Conservation (phyloP, 2,888 invertebrate species). For the Polyommatus iphigenia region DNA sequence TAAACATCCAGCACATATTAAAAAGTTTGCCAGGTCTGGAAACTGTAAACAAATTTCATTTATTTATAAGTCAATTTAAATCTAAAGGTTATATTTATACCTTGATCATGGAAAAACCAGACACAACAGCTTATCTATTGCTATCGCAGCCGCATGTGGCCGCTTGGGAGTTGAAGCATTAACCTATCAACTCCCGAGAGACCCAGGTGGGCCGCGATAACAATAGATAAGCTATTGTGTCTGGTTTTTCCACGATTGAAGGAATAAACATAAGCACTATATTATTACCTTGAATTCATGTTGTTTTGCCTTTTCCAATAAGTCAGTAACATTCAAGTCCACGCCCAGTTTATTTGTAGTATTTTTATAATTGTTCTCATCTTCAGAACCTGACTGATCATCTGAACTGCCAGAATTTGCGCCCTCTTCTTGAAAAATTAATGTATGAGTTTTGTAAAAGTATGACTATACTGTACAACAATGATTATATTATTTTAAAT, state of each 20-base stretch:
- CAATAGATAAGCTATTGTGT: too few species aligned
- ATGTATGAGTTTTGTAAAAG: neutral
- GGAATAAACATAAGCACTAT: neutral
- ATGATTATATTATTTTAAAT: neutral
- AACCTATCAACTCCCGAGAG: too few species aligned
- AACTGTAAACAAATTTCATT: slow-evolving; percentile 50
- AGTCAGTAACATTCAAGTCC: slow-evolving; percentile 62
- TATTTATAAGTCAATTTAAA: neutral
- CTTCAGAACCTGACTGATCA: slow-evolving; percentile 68
- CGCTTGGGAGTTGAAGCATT: too few species aligned
- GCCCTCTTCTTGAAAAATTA: slow-evolving; percentile 49
- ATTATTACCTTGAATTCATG: slow-evolving; percentile 68
- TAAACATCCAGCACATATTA: slow-evolving; percentile 95
- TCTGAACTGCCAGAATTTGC: slow-evolving; percentile 61
- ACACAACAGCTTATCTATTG: too few species aligned
- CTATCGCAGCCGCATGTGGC: too few species aligned
- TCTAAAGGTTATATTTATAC: neutral
- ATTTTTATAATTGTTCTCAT: slow-evolving; percentile 60
- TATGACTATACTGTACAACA: neutral
- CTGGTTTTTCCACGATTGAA: too few species aligned
- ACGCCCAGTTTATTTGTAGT: slow-evolving; percentile 62
- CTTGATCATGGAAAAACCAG: too few species aligned
- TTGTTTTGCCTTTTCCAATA: slow-evolving; percentile 66
- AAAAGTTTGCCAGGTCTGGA: slow-evolving; percentile 82
- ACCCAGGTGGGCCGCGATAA: too few species aligned